Conservation (phyloP, 2,797 vertebrate species). For the Micromesistius poutassou region DNA sequence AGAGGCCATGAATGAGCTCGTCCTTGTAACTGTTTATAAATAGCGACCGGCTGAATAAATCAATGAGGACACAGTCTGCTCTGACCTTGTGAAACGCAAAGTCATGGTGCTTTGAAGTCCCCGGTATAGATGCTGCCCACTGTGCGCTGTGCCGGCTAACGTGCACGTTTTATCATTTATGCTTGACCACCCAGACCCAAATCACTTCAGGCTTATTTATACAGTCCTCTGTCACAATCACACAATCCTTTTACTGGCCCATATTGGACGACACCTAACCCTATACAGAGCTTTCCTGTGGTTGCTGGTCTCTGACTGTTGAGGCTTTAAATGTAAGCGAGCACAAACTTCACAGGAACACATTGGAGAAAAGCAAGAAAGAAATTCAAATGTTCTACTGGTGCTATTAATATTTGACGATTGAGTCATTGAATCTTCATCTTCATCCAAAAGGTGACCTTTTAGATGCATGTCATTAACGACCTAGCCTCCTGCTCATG, state of each 20-base stretch:
- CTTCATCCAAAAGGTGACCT: not conserved
- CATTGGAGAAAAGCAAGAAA: too few relatives aligned
- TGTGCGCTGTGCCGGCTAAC: not conserved
- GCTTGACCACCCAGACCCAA: not conserved
- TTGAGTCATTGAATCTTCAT: not conserved
- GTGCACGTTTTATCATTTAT: not conserved
- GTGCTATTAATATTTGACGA: not conserved
- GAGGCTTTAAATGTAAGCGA: not conserved
- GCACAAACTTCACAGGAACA: not conserved
- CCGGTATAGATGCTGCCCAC: not conserved
- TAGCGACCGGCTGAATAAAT: not conserved
- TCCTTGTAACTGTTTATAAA: not conserved
- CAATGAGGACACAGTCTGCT: not conserved
- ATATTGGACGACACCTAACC: not conserved
- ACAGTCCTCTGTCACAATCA: not conserved
- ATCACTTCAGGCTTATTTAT: not conserved
- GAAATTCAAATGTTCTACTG: too few relatives aligned
- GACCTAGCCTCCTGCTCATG: not conserved
- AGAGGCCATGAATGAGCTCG: not conserved
- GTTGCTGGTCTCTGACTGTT: not conserved
- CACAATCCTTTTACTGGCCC: not conserved
- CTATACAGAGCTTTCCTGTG: not conserved
- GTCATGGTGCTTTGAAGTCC: not conserved
- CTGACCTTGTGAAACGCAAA: not conserved
- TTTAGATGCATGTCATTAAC: not conserved